These are phyloP conservation scores for Pseudobourletiella spinata DNA, from an alignment of 1,140 invertebrate genomes.

Conservation along the genomic window DNA sequence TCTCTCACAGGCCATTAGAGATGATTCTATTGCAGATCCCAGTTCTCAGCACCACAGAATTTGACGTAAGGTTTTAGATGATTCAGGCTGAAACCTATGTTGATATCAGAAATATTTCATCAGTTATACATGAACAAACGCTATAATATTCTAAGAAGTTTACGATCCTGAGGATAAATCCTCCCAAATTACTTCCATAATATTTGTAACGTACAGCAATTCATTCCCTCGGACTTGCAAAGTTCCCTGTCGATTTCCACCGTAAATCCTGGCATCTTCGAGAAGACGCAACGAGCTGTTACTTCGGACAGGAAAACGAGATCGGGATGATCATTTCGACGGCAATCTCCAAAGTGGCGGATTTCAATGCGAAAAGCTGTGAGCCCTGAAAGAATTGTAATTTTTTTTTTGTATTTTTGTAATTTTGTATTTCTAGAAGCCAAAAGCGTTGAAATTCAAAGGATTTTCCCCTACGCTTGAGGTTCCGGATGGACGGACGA, in stretches of 20 bases:
- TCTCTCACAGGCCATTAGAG: too few species aligned
- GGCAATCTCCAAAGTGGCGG: not conserved
- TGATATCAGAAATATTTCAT: not conserved
- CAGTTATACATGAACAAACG: not conserved
- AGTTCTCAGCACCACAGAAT: too few species aligned
- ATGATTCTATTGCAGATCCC: too few species aligned
- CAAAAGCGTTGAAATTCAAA: not conserved
- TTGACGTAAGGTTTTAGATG: not conserved
- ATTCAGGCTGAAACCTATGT: not conserved
- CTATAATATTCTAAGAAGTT: not conserved
- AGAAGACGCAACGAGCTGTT: not conserved
- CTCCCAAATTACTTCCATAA: too few species aligned
- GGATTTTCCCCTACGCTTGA: not conserved
- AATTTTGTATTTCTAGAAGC: not conserved
- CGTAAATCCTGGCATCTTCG: not conserved
- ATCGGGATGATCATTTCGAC: not conserved
- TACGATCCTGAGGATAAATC: not conserved
- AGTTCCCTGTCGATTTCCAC: not conserved
- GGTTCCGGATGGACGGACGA: not conserved
- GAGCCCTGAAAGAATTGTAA: not conserved
- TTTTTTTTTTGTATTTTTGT: not conserved
- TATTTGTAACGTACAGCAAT: not conserved
- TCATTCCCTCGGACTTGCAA: not conserved
- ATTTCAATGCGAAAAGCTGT: not conserved
- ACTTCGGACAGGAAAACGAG: not conserved